Base-by-base conservation (phyloP, 2,888 invertebrate species). In the Ectemnius lituratus region DNA sequence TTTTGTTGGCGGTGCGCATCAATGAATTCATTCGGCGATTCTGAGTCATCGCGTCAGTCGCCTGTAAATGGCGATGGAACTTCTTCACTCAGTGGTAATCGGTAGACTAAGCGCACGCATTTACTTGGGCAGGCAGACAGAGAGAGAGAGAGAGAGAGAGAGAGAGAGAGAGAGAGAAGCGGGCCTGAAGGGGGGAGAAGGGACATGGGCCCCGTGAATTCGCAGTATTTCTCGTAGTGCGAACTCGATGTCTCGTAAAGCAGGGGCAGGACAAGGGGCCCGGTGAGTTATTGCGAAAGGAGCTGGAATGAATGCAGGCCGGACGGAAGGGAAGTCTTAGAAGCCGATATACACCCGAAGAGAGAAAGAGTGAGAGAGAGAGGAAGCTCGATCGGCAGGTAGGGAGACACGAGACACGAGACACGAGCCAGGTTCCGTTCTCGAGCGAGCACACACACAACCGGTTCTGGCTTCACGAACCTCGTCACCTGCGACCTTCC, bases 401-500 rank as follows among this genome's bases (percentile, higher is more conserved):
- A 62, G 67, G 47, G 65, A 49, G 62, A 52, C 47, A 59, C 37
- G 49, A 60, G 70, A 49, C 72, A 67, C 72, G 74, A 60, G 70
- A 49, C 72, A 67, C 72, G 74, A 76, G 79, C 79, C 79, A 67
- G 73, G 72, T 73, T 73, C 70, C 76, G 79, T 71, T 65, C 68
- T 37, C 37, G 37, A 37, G 37, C 11, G 37, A 37, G 37, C 73
- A 70, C 67, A 67, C 62, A 71, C 71, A 75, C 78, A 83, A 85
- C 85, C 84, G 81, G 82, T 80, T 82, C 79, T 79, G 79, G 79
- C 83, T 83, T 81, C 84, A 77, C 79, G 81, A 76, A 84, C 80
- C 79, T 86, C 85, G 85, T 87, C 87, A 87, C 87, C 87, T 87
- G 87, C 86, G 87, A 88, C 88, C 88, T 88, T 87, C 87, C 82